These are phyloP conservation scores for Tichodroma muraria DNA, from an alignment of 2,113 vertebrate species.

Conservation along the genomic window DNA sequence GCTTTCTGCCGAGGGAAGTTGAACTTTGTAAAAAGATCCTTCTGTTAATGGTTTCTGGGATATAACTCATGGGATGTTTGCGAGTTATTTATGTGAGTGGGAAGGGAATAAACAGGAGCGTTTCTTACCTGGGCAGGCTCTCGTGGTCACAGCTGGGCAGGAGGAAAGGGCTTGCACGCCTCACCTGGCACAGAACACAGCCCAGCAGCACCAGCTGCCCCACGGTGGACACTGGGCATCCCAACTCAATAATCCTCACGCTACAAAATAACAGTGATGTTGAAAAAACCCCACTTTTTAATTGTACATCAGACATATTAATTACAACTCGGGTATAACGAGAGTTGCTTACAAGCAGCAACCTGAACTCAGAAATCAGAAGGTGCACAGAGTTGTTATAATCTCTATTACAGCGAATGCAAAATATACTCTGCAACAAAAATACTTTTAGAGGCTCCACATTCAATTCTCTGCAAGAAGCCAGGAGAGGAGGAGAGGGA, in stretches of 20 bases:
- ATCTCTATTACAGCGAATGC: constrained; percentile 57
- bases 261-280: not conserved
- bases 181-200: not conserved
- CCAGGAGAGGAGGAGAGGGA: not conserved
- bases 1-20: not conserved
- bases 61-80: fast-evolving
- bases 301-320: constrained; percentile 62
- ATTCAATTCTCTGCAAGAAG: not conserved
- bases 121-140: not conserved
- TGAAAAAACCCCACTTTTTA: constrained; percentile 11
- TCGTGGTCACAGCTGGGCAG: not conserved
- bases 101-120: not conserved
- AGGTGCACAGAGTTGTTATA: constrained; percentile 70
- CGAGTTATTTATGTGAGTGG: not conserved
- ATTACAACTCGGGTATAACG: constrained; percentile 69
- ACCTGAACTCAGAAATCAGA: constrained; percentile 60
- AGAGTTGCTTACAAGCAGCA: constrained; percentile 71
- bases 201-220: not conserved
- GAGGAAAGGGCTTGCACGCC: not conserved
- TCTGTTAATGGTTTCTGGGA: too few species aligned
- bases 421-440: constrained; percentile 42
- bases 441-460: constrained; percentile 1
- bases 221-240: fast-evolving
- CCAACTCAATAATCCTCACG: not conserved
- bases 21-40: not conserved